Conservation (phyloP, 2,113 vertebrate species). For the Lepus americanus region DNA sequence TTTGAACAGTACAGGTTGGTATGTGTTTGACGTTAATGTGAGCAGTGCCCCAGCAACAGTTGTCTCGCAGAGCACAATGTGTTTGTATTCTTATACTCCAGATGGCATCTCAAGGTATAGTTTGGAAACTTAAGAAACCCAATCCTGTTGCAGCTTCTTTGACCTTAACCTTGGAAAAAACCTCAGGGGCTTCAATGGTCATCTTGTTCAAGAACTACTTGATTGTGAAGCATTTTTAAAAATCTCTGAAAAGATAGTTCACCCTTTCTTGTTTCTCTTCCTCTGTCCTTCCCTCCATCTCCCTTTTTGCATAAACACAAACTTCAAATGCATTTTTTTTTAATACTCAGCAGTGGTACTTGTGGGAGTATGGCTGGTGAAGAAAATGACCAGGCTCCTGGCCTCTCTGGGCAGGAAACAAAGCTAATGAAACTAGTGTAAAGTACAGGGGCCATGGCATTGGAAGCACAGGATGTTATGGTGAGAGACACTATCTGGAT, state of each 20-base stretch:
- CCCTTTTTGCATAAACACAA: neutral
- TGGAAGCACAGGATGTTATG: neutral
- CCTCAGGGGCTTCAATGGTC: neutral
- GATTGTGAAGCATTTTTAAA: neutral
- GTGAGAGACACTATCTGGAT: neutral
- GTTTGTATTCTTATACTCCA: neutral
- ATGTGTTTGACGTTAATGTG: neutral
- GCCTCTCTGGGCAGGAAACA: neutral
- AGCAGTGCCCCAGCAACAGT: neutral
- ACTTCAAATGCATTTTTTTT: neutral
- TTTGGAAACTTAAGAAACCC: neutral
- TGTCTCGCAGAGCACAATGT: neutral
- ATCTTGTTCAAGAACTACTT: neutral
- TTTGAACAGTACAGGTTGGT: neutral
- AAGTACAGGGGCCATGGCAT: neutral
- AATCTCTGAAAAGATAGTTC: neutral
- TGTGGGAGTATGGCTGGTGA: neutral
- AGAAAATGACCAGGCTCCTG: neutral
- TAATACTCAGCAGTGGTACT: neutral
- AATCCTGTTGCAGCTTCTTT: neutral
- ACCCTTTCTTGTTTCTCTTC: neutral
- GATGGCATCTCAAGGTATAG: neutral
- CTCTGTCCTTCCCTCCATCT: neutral
- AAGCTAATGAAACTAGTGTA: neutral
- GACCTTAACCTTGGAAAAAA: neutral